These are phyloP conservation scores for Probosciger aterrimus DNA, from an alignment of 2,113 vertebrate genomes.

Conservation along the genomic window DNA sequence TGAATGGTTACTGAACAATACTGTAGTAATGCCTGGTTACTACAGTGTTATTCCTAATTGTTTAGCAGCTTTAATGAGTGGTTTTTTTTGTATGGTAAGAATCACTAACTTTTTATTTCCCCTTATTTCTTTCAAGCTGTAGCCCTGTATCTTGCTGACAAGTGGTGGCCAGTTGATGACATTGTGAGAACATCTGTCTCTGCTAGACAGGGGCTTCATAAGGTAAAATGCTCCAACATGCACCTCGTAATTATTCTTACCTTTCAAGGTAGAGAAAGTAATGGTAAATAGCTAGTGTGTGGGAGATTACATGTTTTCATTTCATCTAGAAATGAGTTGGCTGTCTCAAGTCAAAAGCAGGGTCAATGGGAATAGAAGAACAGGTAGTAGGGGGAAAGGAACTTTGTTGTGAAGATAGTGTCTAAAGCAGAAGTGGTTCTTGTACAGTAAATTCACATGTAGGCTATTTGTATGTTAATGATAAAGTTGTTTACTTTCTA, in stretches of 20 bases:
- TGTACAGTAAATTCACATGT: neutral
- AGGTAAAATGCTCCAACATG: conserved; percentile 68
- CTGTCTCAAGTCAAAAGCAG: neutral
- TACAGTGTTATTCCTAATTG: neutral
- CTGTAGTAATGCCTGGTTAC: neutral
- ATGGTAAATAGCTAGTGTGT: neutral
- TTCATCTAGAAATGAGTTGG: neutral
- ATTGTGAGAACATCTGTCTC: conserved; percentile 80
- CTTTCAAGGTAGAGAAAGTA: neutral
- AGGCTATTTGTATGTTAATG: neutral
- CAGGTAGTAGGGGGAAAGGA: neutral
- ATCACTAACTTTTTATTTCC: conserved; percentile 16
- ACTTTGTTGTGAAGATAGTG: neutral
- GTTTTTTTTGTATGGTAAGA: neutral
- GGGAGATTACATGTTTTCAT: neutral
- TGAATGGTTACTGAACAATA: neutral
- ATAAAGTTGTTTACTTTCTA: neutral
- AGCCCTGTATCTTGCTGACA: conserved; percentile 83
- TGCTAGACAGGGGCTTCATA: conserved; percentile 77
- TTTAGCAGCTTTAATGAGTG: neutral
- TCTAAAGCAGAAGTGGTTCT: neutral
- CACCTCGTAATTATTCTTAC: neutral
- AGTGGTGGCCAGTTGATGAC: conserved; percentile 88
- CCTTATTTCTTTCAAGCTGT: conserved; percentile 72
- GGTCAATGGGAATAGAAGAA: neutral